These are phyloP conservation scores for Spialia ferax DNA, from an alignment of 2,888 invertebrate species.

Conservation along the genomic window DNA sequence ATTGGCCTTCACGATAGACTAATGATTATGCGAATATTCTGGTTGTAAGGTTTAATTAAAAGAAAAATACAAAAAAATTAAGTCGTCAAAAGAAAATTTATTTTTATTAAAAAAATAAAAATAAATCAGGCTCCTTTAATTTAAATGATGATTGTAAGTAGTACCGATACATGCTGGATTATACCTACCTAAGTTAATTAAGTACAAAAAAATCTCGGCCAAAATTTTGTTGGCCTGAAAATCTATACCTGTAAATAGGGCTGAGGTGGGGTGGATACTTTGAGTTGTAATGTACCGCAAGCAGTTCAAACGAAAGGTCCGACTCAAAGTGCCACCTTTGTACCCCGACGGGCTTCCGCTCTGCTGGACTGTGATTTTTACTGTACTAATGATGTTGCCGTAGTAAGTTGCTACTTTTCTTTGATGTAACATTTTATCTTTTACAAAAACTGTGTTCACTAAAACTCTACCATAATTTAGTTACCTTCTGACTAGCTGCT, in stretches of 20 bases:
- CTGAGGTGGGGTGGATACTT: background rate
- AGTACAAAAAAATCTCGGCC: background rate
- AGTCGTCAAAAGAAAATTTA: too few relatives aligned
- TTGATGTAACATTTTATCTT: conserved; percentile 5
- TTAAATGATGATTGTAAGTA: too few relatives aligned
- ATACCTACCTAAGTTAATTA: too few relatives aligned
- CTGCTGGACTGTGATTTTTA: conserved; percentile 37
- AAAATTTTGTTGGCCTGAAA: background rate
- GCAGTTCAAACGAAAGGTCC: conserved; percentile 52
- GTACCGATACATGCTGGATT: too few relatives aligned
- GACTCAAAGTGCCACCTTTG: conserved; percentile 60
- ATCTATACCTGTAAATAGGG: background rate
- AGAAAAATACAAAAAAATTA: too few relatives aligned
- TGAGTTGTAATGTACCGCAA: conserved; percentile 16
- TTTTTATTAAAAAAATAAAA: too few relatives aligned
- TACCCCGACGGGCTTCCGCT: conserved; percentile 47
- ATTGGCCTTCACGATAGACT: too few relatives aligned
- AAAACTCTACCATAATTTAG: background rate
- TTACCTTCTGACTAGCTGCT: too few relatives aligned
- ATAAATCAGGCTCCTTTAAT: too few relatives aligned
- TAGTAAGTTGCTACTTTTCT: background rate
- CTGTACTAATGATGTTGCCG: conserved; percentile 58
- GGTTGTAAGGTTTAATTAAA: too few relatives aligned
- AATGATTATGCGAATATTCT: too few relatives aligned
- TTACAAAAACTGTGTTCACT: background rate